These are phyloP conservation scores for Corynorhinus townsendii DNA, from an alignment of 2,113 vertebrate genomes.

Conservation along the genomic window DNA sequence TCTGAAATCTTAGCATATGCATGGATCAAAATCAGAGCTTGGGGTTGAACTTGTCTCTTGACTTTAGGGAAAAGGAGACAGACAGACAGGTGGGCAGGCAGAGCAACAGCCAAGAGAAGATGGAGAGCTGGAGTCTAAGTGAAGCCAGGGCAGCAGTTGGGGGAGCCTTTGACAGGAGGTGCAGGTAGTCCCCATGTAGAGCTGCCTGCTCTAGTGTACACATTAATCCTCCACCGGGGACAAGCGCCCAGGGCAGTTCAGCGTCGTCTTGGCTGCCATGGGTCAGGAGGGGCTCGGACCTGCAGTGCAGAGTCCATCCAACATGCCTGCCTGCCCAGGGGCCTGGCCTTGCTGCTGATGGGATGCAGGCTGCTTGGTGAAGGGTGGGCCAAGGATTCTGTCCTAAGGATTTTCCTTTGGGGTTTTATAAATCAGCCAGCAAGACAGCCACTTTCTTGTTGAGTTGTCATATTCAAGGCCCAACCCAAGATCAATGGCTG, in stretches of 20 bases:
- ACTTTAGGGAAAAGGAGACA: not conserved
- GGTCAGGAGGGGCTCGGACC: not conserved
- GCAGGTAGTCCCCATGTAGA: not conserved
- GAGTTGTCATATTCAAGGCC: not conserved
- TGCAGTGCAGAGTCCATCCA: not conserved
- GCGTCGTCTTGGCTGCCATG: not conserved
- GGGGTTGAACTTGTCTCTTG: not conserved
- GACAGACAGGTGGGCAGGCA: not conserved
- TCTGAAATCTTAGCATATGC: not conserved
- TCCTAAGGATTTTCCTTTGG: not conserved
- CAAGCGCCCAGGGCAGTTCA: not conserved
- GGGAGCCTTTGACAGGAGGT: not conserved
- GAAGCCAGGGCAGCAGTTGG: not conserved
- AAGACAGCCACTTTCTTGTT: constrained; percentile 23
- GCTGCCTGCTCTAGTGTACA: not conserved
- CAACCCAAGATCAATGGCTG: constrained; percentile 1
- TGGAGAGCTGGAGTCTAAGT: not conserved
- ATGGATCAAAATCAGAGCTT: not conserved
- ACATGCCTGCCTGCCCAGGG: rapidly evolving
- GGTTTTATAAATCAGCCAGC: constrained; percentile 30
- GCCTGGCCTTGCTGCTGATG: not conserved
- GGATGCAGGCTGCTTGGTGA: rapidly evolving
- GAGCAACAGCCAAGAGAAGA: not conserved
- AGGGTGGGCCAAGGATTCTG: not conserved
- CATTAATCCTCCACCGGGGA: not conserved